Evolutionary conservation across 2,113 vertebrate genomes (phyloP), one percentile per base, ranked within the genome.

Genomic region (Bujurquina vittata): DNA sequence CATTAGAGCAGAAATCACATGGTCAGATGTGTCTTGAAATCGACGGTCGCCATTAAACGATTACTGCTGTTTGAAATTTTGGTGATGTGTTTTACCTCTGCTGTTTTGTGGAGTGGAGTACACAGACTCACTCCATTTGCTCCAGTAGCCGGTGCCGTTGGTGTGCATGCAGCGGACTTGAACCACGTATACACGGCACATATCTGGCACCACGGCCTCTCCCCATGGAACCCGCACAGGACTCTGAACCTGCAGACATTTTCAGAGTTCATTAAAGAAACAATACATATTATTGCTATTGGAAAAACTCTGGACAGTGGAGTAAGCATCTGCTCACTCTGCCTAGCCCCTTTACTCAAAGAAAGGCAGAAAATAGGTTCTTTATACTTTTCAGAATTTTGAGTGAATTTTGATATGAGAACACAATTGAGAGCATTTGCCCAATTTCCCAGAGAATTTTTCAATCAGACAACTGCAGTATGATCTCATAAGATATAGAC

Each of bases 101-200:
- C 97, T 92, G 79, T 97, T 97, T 22, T 65, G 91, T 0, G 97
- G 87, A 0, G 77, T 87, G 0, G 96, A 96, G 33, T 91, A 87
- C 33, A 91, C 92, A 2, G 95, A 43, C 2, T 61, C 43, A 61
- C 97, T 99, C 98, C 98, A 99, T 22, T 97, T 91, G 4, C 98
- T 98, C 97, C 97, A 98, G 84, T 96, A 95, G 1, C 96, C 97
- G 0, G 89, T 56, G 0, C 95, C 95, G 0, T 91, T 90, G 31
- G 57, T n/a, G 5, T 93, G 92, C 75, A 82, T 93, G 90, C 98
- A 99, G 65, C 96, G 95, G 1, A 97, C 95, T 89, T 97, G 96
- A 3, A 96, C 96, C 1, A 85, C 69, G 0, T 97, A 97, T 2
- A 94, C 75, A 0, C 87, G 84, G 15, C 98, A 99, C 1, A 94